These are phyloP conservation scores for Hofmannophila pseudospretella DNA, from an alignment of 2,888 invertebrate species.

Conservation along the genomic window DNA sequence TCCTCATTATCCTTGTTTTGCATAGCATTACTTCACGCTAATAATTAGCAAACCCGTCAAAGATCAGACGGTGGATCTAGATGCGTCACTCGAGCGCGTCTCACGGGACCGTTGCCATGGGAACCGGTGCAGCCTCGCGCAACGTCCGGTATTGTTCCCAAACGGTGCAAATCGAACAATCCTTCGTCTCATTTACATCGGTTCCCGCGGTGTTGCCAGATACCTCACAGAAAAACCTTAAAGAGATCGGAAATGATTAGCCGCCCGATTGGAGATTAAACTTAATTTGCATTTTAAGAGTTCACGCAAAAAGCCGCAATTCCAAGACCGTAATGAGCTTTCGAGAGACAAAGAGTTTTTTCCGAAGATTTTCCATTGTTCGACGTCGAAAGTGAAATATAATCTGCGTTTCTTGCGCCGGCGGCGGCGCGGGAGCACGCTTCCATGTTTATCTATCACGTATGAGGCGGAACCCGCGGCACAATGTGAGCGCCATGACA, in stretches of 20 bases:
- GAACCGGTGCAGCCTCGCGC: constrained; percentile 28
- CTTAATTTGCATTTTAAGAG: neutral
- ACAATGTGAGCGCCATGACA: constrained; percentile 31
- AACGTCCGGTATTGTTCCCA: constrained; percentile 32
- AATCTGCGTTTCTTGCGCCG: constrained; percentile 14
- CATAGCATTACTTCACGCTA: neutral
- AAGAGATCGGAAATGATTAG: constrained; percentile 10
- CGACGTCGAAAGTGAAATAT: constrained; percentile 13
- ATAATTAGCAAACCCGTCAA: neutral
- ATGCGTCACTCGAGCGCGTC: constrained; percentile 6
- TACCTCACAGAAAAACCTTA: constrained; percentile 1
- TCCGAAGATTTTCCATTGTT: constrained; percentile 6
- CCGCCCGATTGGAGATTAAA: constrained; percentile 1
- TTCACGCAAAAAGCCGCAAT: constrained; percentile 1
- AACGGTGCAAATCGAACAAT: constrained; percentile 24
- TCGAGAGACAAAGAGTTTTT: constrained; percentile 4
- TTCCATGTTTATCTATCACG: constrained; percentile 15
- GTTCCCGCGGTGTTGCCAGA: constrained; percentile 17
- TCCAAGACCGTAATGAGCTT: neutral
- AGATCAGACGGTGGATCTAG: constrained; percentile 3
- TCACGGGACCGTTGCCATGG: constrained; percentile 12
- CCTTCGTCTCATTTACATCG: constrained; percentile 5
- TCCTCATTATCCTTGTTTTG: too few relatives aligned
- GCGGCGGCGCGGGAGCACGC: constrained; percentile 16
- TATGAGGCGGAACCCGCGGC: constrained; percentile 28